These are phyloP conservation scores for Merodon equestris DNA, from an alignment of 2,888 invertebrate species.

Conservation along the genomic window DNA sequence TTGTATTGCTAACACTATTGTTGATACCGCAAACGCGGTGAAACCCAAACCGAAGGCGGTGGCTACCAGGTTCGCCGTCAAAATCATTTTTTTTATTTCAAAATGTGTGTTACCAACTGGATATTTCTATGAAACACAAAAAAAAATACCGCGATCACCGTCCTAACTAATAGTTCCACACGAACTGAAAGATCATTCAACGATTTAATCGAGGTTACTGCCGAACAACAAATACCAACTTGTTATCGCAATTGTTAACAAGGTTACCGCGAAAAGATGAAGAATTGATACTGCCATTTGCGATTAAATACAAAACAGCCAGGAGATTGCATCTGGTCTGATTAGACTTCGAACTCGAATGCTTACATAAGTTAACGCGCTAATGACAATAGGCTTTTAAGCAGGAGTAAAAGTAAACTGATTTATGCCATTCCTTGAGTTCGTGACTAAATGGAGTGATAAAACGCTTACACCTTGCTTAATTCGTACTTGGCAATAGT, in stretches of 20 bases:
- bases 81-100: slow-evolving; percentile 71
- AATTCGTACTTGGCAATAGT: no score
- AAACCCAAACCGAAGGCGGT: slow-evolving; percentile 74
- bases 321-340: slow-evolving; percentile 16
- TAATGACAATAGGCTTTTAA: no score
- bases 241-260: no score
- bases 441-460: no score
- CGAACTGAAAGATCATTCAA: slow-evolving; percentile 39
- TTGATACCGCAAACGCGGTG: slow-evolving; percentile 80
- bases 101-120: background rate
- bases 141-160: slow-evolving; percentile 4
- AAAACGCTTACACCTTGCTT: no score
- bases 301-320: slow-evolving; percentile 29
- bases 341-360: no score
- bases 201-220: background rate
- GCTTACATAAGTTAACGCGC: no score
- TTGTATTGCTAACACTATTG: slow-evolving; percentile 80
- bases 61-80: slow-evolving; percentile 74
- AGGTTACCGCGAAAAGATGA: background rate
- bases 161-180: background rate
- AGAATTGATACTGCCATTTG: slow-evolving; percentile 10
- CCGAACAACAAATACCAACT: no score
- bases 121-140: slow-evolving; percentile 17
- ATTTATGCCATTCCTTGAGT: no score
- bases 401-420: no score